phyloP scores from a whole-genome alignment of 2,888 invertebrate genomes.

The Shargacucullia verbasci region DNA sequence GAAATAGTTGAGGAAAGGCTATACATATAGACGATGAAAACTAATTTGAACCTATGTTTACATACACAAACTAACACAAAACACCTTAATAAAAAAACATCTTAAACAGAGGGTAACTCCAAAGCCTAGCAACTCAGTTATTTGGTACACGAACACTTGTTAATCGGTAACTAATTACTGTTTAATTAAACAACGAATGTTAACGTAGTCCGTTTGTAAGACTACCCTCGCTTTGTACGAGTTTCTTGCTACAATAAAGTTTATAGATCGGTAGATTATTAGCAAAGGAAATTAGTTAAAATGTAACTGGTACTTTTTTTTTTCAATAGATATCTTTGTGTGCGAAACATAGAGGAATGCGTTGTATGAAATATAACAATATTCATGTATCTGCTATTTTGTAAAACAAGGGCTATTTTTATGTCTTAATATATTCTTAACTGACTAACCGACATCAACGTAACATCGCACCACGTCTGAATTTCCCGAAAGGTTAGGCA shows the following conservation, averaged over 20 bases:
- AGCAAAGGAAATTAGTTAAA: constrained; percentile 27
- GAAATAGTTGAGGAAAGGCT: too few relatives aligned
- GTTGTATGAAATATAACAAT: too few relatives aligned
- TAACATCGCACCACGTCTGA: too few relatives aligned
- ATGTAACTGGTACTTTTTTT: constrained; percentile 5
- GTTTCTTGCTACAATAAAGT: constrained; percentile 16
- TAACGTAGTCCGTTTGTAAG: constrained; percentile 53
- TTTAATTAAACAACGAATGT: constrained; percentile 76
- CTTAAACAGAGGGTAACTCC: constrained; percentile 6
- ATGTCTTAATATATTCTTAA: too few relatives aligned
- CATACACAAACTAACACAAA: neutral
- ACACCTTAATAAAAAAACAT: neutral
- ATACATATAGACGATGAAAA: too few relatives aligned
- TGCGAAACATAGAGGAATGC: too few relatives aligned
- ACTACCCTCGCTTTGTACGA: constrained; percentile 34
- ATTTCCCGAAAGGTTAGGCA: too few relatives aligned
- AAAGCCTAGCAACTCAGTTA: constrained; percentile 50
- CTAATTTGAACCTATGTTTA: too few relatives aligned
- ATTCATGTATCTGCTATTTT: too few relatives aligned
- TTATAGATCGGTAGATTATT: constrained; percentile 47
- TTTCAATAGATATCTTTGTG: neutral
- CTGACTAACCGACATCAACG: too few relatives aligned
- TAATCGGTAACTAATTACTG: constrained; percentile 77
- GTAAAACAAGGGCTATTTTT: too few relatives aligned
- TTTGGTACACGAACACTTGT: constrained; percentile 61